Percentiles rank a stretch among this genome's conserved stretches.
Conservation (phyloP, 2,113 vertebrate species). For the Ondatra zibethicus region DNA sequence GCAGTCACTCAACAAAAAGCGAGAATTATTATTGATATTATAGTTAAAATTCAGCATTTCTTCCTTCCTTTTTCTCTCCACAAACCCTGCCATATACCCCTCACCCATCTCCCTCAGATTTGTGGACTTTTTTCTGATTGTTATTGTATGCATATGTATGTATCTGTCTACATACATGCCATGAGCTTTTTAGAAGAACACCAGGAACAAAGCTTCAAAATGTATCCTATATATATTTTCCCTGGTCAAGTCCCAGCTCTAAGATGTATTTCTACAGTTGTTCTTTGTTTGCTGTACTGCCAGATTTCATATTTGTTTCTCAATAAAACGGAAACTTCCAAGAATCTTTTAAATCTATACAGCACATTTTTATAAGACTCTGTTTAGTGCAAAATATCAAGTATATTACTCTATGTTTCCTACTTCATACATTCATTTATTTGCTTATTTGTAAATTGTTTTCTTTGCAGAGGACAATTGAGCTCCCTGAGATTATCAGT, state of each 20-base stretch:
- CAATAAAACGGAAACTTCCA: not conserved
- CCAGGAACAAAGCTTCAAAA: not conserved
- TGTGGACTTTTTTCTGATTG: not conserved
- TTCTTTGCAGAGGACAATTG: not conserved
- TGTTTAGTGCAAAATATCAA: not conserved
- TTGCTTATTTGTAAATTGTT: not conserved
- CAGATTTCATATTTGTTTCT: not conserved
- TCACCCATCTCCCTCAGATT: not conserved
- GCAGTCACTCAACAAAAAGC: not conserved
- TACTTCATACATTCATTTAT: not conserved
- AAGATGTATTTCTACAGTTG: not conserved
- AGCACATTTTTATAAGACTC: not conserved
- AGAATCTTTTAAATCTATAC: not conserved
- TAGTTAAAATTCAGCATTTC: not conserved
- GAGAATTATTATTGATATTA: not conserved
- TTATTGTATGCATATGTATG: not conserved
- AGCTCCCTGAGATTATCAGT: not conserved
- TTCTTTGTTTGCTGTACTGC: not conserved
- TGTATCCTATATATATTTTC: not conserved
- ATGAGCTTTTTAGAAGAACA: not conserved
- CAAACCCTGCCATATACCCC: not conserved
- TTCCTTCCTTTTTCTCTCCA: not conserved
- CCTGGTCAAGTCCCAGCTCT: not conserved
- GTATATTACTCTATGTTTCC: not conserved
- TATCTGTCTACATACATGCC: not conserved